phyloP scores from a whole-genome alignment of 2,113 vertebrate species.

The chimpanzee (Pan troglodytes) region NHGRI_mPanTro3-v2.1_pri NC_072401.2:138976001-138976500 shows the following conservation, averaged over 20 bases:
- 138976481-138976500: not conserved
- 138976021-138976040: not conserved
- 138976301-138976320: not conserved
- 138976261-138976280: not conserved
- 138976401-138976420: not conserved
- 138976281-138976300: not conserved
- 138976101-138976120: not conserved
- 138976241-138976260: not conserved
- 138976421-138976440: not conserved
- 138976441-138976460: not conserved
- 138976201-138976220: not conserved
- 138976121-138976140: not conserved
- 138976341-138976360: not conserved
- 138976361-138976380: not conserved
- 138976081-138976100: not conserved
- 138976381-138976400: not conserved
- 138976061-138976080: not conserved
- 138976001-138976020: not conserved
- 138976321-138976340: not conserved
- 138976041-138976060: not conserved
- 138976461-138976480: not conserved
- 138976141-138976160: not conserved
- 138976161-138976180: not conserved
- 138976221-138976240: not conserved
- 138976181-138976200: not conserved